Percentiles rank a stretch among this genome's conserved stretches.
phyloP scores from a whole-genome alignment of 2,888 invertebrate species.

The Drosophila prolongata region DNA sequence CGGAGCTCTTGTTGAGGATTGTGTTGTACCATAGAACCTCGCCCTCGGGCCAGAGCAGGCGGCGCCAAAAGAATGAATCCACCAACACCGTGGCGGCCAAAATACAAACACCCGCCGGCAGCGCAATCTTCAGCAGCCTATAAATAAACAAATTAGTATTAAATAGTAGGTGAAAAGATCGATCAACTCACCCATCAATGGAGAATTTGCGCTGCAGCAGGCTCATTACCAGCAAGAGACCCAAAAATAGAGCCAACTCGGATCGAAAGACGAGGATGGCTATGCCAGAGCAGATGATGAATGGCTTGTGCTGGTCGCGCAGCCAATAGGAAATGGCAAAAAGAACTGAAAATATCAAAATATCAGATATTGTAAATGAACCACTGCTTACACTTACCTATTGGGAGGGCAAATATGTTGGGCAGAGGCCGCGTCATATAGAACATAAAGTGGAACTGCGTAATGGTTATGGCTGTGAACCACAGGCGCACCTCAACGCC shows the following conservation, averaged over 20 bases:
- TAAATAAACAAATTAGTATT: constrained; percentile 34
- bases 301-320: constrained; percentile 89
- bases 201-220: constrained; percentile 89
- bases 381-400: constrained; percentile 88
- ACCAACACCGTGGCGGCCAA: constrained; percentile 90
- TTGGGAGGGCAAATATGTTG: constrained; percentile 95
- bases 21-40: constrained; percentile 99
- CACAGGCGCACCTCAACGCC: constrained; percentile 92
- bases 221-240: constrained; percentile 93
- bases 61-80: constrained; percentile 97
- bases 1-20: constrained; percentile 95
- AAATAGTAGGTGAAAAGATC: neutral
- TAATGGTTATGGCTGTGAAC: constrained; percentile 92
- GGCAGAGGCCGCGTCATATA: constrained; percentile 97
- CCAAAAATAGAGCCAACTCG: constrained; percentile 94
- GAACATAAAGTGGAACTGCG: constrained; percentile 99
- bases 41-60: constrained; percentile 97
- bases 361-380: neutral
- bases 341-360: constrained; percentile 88
- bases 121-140: constrained; percentile 89
- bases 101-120: constrained; percentile 89
- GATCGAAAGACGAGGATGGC: constrained; percentile 95
- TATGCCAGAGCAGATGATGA: constrained; percentile 93
- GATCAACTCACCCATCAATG: constrained; percentile 86
- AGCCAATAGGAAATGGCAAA: constrained; percentile 94